Percentiles rank a stretch among this genome's conserved stretches.
Conservation (phyloP, 2,113 vertebrate genomes). For the Burhinus bistriatus region DNA sequence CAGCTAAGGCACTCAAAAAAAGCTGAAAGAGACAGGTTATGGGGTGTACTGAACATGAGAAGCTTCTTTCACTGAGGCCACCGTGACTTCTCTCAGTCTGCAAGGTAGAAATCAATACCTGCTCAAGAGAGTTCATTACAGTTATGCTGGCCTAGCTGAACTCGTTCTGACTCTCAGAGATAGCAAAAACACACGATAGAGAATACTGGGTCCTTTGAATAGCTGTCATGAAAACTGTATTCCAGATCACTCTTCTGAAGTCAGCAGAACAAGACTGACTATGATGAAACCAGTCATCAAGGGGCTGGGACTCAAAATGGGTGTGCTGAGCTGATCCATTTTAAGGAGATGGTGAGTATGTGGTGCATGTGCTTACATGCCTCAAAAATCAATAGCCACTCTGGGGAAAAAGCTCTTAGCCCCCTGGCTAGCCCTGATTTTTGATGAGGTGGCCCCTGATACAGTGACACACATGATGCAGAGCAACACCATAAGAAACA, state of each 20-base stretch:
- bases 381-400: neutral
- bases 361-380: neutral
- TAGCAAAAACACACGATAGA: neutral
- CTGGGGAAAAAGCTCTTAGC: neutral
- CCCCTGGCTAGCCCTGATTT: neutral
- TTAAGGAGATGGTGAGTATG: neutral
- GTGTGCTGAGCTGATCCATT: neutral
- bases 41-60: neutral
- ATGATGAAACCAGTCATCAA: neutral
- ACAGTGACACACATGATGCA: neutral
- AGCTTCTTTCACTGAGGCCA: neutral
- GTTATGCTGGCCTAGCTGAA: neutral
- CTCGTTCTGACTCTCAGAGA: neutral
- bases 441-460: neutral
- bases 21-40: neutral
- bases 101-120: neutral
- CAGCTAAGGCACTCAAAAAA: neutral
- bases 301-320: neutral
- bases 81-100: neutral
- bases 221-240: neutral
- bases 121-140: neutral
- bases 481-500: neutral
- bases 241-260: neutral
- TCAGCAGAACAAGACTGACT: neutral
- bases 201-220: neutral